Evolutionary conservation across 1,140 invertebrate genomes (phyloP), one percentile per base, ranked within the genome.

Genomic region (Steinernema khuongi): DNA sequence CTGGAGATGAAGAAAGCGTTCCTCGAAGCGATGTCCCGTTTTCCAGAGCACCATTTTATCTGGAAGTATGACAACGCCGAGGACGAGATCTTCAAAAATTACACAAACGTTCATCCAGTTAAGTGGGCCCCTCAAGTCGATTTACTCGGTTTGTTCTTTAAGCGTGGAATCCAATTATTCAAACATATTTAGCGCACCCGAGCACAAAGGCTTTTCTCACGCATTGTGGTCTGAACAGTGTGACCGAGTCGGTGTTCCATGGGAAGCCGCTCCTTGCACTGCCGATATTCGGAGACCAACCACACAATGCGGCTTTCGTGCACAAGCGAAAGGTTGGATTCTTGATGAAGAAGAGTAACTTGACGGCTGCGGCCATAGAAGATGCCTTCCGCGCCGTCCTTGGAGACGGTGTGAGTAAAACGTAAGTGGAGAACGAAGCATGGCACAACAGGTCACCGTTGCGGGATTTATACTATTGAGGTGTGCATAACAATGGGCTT

Each of bases 51-150:
- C 70, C 18, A 73, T 7, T 81, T 80, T 32, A 80, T 80, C 67
- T 80, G 80, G 80, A 80, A 81, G 44, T 80, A 71, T 4, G 74
- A 76, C 19, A 79, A 60, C 22, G 11, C 67, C 28, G 77, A 80
- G 4, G 68, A 70, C 31, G 68, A 31, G 30, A 30, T 76, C 29
- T 18, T 76, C 19, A 79, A 67, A 28, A 22, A 31, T 17, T n/a
- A 71, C 7, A 22, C 31, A 7, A 85, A 85, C 74, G 68, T 86
- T 2, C 73, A 79, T 67, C 44, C 89, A 28, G 80, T 87, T 68
- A 87, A 88, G 76, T 91, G 90, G 91, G 85, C 90, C 76, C 90
- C 90, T 18, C 91, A 92, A 85, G 88, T 89, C 78, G 89, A 89
- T 81, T 84, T 90, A 79, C 82, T 90, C 43, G 89, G 89, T 88